These are phyloP conservation scores for Orius insidiosus DNA, from an alignment of 1,140 invertebrate genomes.

Conservation along the genomic window DNA sequence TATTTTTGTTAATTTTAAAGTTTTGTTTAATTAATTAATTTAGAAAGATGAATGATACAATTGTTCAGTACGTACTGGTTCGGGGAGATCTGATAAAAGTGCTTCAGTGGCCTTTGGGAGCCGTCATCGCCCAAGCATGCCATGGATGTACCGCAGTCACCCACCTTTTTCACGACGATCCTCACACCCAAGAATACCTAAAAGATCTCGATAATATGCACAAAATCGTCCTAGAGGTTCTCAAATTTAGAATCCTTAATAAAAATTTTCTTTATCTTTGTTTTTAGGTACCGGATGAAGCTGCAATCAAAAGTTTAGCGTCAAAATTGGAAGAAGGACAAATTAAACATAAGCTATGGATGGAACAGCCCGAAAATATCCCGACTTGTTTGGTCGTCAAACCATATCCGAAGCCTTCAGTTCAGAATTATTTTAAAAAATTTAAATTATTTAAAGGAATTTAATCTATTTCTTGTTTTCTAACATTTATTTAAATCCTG, in stretches of 20 bases:
- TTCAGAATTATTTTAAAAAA: conserved; percentile 77
- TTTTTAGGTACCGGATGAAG: conserved; percentile 54
- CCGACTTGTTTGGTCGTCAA: conserved; percentile 85
- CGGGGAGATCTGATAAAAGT: conserved; percentile 50
- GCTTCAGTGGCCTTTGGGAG: conserved; percentile 74
- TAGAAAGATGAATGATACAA: too few species aligned
- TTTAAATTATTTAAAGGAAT: conserved; percentile 62
- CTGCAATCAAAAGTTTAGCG: conserved; percentile 44
- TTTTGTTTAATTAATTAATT: too few species aligned
- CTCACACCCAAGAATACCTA: conserved; percentile 58
- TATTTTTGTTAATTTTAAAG: too few species aligned
- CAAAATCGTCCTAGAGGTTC: conserved; percentile 74
- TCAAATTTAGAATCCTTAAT: neutral
- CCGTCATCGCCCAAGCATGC: conserved; percentile 84
- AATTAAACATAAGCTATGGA: conserved; percentile 86
- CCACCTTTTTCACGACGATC: conserved; percentile 58
- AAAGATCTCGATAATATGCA: conserved; percentile 84
- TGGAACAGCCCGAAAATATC: conserved; percentile 93
- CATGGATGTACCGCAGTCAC: conserved; percentile 77
- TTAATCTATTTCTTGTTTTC: too few species aligned
- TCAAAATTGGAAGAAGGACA: conserved; percentile 47
- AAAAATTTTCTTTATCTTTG: conserved; percentile 5
- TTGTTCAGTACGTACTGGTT: conserved; percentile 64
- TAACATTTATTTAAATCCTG: too few species aligned
- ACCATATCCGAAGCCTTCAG: conserved; percentile 71